Conservation (phyloP, 2,113 vertebrate genomes). For the Charadrius vociferus region DNA sequence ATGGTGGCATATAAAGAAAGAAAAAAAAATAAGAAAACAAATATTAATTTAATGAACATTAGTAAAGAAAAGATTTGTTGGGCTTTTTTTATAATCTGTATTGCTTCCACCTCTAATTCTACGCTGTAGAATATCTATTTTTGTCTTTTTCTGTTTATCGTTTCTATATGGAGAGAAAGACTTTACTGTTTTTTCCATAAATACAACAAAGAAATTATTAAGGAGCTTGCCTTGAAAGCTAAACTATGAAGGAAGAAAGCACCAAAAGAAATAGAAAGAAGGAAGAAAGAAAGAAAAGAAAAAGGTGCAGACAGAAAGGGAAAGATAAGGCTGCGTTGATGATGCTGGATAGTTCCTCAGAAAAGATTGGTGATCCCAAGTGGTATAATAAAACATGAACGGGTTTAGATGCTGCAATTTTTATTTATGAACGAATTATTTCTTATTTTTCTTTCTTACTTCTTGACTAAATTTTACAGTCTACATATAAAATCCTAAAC, state of each 20-base stretch:
- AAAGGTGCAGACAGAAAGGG: neutral
- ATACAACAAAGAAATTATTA: neutral
- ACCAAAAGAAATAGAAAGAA: neutral
- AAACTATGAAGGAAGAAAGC: neutral
- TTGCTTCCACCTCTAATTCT: neutral
- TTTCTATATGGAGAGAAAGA: neutral
- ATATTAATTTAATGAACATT: neutral
- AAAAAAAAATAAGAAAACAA: slow-evolving; percentile 33
- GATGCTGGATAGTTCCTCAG: neutral
- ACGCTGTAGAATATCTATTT: neutral
- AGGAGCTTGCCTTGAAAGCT: neutral
- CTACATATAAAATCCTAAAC: neutral
- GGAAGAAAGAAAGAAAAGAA: neutral
- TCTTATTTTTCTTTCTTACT: neutral
- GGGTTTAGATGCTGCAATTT: neutral
- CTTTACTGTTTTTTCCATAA: neutral
- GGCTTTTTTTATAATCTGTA: neutral
- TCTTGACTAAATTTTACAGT: neutral
- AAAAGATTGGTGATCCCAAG: neutral
- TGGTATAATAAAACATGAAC: neutral
- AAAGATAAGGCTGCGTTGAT: neutral
- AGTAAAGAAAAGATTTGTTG: neutral
- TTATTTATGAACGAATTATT: neutral
- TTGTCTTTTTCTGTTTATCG: neutral
- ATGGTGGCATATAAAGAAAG: neutral